phyloP scores from a whole-genome alignment of 2,888 invertebrate genomes.

The Thereva nobilitata region DNA sequence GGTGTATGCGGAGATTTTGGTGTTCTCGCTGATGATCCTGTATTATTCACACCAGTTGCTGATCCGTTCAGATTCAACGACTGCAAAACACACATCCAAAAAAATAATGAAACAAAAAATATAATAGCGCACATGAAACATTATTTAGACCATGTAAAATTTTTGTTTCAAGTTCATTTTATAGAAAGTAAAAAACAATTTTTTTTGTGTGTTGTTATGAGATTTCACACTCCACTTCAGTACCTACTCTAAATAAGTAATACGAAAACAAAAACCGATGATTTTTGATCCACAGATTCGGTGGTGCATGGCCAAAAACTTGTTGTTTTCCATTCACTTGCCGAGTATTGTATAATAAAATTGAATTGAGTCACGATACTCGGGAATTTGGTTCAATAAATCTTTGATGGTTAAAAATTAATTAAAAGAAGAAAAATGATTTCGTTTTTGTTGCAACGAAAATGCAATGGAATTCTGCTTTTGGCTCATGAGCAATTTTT shows the following conservation, averaged over 20 bases:
- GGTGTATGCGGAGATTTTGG: conserved; percentile 53
- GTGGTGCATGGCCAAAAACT: not conserved
- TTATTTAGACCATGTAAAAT: no score
- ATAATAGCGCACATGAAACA: no score
- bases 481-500: no score
- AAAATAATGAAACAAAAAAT: conserved; percentile 25
- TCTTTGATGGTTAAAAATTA: no score
- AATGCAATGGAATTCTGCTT: no score
- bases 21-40: conserved; percentile 43
- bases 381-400: no score
- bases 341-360: not conserved
- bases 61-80: conserved; percentile 56
- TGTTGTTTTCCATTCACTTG: not conserved
- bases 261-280: not conserved
- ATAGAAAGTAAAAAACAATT: no score
- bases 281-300: not conserved
- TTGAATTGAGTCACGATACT: not conserved
- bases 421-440: no score
- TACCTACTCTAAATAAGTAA: not conserved
- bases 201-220: no score
- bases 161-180: no score
- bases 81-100: conserved; percentile 49
- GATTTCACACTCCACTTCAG: not conserved
- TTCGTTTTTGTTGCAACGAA: no score
- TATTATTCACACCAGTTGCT: conserved; percentile 44